phyloP scores from a whole-genome alignment of 1,140 invertebrate species.

The Holcopasites calliopsidis region DNA sequence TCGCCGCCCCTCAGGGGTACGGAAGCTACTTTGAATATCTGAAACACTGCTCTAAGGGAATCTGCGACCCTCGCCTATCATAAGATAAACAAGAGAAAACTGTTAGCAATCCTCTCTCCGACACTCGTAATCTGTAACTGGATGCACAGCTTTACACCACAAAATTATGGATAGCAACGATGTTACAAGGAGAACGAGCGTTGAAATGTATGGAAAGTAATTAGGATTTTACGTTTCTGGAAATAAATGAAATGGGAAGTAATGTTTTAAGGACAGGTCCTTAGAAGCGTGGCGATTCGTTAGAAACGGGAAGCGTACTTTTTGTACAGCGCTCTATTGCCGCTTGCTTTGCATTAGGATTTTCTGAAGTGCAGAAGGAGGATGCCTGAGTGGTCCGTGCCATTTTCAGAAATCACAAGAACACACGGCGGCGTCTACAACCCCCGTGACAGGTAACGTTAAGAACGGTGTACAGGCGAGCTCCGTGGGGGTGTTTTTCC shows the following conservation, averaged over 20 bases:
- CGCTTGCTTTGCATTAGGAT: conserved; percentile 2
- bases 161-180: too few species aligned
- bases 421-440: neutral
- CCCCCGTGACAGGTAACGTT: neutral
- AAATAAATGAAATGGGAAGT: too few species aligned
- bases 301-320: too few species aligned
- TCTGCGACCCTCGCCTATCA: neutral
- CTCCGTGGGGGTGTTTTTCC: neutral
- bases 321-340: neutral
- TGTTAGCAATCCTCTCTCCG: too few species aligned
- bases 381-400: neutral
- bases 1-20: conserved; percentile 22
- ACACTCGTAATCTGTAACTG: too few species aligned
- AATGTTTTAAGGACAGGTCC: neutral
- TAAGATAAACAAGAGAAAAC: neutral
- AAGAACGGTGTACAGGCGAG: neutral
- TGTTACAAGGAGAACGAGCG: too few species aligned
- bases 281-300: too few species aligned
- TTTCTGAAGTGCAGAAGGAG: neutral
- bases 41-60: neutral
- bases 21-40: conserved; percentile 14
- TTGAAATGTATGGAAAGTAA: too few species aligned
- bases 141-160: too few species aligned
- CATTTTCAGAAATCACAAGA: conserved; percentile 7
- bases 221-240: too few species aligned